Evolutionary conservation across 2,797 vertebrate genomes (phyloP).

Genomic region (Artibeus lituratus): DNA sequence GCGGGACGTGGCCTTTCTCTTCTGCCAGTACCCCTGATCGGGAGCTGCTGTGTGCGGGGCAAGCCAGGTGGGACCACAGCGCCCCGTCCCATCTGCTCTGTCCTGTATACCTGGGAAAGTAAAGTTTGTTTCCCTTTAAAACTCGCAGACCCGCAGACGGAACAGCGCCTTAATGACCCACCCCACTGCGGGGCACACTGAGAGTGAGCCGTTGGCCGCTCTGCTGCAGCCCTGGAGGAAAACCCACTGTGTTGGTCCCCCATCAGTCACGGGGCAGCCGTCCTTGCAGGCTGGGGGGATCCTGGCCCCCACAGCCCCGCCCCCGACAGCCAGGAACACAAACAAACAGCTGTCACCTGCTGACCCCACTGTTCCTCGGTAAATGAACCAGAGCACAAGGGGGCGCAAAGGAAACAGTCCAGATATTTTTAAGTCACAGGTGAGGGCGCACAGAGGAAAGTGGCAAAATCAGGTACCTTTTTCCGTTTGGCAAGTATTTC

Average conservation of each 20-base stretch:
- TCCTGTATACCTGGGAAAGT: rapidly evolving
- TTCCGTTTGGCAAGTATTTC: background rate
- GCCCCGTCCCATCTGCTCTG: rapidly evolving
- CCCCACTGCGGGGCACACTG: rapidly evolving
- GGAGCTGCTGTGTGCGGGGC: rapidly evolving
- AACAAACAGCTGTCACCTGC: background rate
- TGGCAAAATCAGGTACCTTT: background rate
- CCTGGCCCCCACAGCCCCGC: background rate
- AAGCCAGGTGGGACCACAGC: rapidly evolving
- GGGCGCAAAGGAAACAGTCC: background rate
- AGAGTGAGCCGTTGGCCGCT: background rate
- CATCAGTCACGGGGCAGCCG: rapidly evolving
- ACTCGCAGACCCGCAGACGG: background rate
- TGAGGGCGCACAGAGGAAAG: background rate
- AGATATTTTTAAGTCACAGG: background rate
- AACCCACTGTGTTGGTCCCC: too few relatives aligned
- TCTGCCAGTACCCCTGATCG: rapidly evolving
- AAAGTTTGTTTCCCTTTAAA: background rate
- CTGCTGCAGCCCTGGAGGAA: too few relatives aligned
- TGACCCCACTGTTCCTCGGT: background rate
- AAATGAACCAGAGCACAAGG: background rate
- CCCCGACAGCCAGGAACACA: background rate
- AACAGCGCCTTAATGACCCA: background rate
- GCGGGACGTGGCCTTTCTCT: rapidly evolving
- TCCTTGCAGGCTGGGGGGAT: background rate